Base-by-base conservation (phyloP, 2,797 vertebrate genomes). In the Notolabrus celidotus region DNA sequence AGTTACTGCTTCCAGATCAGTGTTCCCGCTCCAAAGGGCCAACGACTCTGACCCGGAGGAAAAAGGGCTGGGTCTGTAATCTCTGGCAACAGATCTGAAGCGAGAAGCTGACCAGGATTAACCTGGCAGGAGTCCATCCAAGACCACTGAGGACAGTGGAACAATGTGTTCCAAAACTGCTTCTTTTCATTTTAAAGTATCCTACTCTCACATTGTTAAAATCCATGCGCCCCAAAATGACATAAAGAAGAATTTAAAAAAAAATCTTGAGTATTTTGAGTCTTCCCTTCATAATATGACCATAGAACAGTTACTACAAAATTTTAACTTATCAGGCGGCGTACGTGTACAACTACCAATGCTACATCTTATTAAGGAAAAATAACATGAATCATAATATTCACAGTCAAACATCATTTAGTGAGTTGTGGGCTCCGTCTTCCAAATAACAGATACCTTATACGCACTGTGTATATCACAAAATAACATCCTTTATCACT, bases 341-440 rank as follows among this genome's bases (percentile, higher is more conserved):
- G 82, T 76, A 92, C 81, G 73, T 33, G 25, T 62, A 86, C 64
- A 67, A 78, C 85, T 80, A 83, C 41, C 55, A 82, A 86, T 86
- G 85, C 88, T 91, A 89, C 84, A 75, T 87, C 63, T 80, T 67
- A 85, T 74, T 61, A 76, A 79, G 67, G 41, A 67, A 72, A 64
- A 55, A 76, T 52, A 72, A 45, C 33, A 82, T 60, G 59, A 73
- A 67, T 63, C 67, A 67, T 69, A 58, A 82, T 76, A 89, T 92
- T 92, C 87, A 90, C 90, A 91, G 88, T 92, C 87, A 88, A 85
- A 90, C 79, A 85, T 80, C 27, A 64, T 76, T 80, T 77, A 75
- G 80, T 70, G 77, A 84, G 73, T 81, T 59, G 65, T 71, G 74
- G 82, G 74, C 75, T 83, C 74, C 59, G 63, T 68, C 77, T 74